phyloP scores from a whole-genome alignment of 2,113 vertebrate genomes.

The Mus pahari region DNA sequence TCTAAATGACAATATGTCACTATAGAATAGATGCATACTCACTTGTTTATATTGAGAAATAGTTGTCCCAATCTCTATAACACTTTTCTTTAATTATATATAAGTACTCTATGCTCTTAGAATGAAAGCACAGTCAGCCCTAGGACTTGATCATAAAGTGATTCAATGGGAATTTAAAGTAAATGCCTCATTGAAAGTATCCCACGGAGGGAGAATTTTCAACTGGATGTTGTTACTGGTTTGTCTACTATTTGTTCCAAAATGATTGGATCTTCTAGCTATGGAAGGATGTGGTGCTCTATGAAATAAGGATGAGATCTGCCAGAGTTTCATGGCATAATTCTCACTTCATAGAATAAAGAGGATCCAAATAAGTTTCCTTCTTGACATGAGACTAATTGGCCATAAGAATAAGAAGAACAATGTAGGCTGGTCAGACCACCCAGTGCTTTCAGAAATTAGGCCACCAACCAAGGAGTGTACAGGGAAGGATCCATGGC shows the following conservation, averaged over 20 bases:
- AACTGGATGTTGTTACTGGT: background rate
- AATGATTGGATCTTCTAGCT: background rate
- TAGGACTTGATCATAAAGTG: background rate
- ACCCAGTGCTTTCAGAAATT: no score
- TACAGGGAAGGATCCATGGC: no score
- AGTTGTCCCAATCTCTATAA: background rate
- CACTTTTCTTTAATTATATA: background rate
- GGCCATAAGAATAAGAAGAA: no score
- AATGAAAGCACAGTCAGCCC: background rate
- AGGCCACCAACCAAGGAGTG: no score
- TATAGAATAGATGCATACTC: background rate
- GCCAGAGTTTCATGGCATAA: background rate
- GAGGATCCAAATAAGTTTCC: background rate
- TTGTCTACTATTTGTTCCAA: background rate
- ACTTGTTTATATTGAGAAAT: slow-evolving; percentile 12
- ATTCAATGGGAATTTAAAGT: background rate
- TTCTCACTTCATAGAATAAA: background rate
- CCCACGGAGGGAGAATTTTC: background rate
- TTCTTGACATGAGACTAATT: background rate
- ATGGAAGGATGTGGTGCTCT: background rate
- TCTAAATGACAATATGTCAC: background rate
- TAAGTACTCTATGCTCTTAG: background rate
- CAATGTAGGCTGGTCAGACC: no score
- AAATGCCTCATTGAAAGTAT: background rate
- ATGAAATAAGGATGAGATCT: background rate